phyloP scores from a whole-genome alignment of 2,888 invertebrate genomes.

The Nemapogon koenigi region DNA sequence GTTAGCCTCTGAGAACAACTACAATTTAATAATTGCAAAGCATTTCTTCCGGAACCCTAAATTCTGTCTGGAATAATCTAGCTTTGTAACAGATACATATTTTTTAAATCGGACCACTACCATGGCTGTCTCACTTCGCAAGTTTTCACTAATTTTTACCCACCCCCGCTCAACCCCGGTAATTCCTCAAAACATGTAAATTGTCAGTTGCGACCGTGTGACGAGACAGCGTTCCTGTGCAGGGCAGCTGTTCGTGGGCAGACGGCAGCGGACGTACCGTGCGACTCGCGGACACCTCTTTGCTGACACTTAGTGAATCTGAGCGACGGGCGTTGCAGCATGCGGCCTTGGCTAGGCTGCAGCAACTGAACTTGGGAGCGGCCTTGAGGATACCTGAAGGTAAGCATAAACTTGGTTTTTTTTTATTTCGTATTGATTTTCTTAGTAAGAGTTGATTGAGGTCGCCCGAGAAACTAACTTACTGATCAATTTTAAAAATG shows the following conservation, averaged over 20 bases:
- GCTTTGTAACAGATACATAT: too few relatives aligned
- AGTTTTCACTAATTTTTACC: too few relatives aligned
- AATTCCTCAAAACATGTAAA: too few relatives aligned
- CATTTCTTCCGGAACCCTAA: too few relatives aligned
- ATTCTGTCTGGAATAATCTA: too few relatives aligned
- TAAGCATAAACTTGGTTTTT: constrained; percentile 34
- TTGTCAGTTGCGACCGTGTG: background rate
- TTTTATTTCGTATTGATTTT: background rate
- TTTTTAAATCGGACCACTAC: too few relatives aligned
- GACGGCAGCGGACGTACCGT: constrained; percentile 74
- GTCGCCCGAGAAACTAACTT: too few relatives aligned
- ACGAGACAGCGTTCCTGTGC: constrained; percentile 46
- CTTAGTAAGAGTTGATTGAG: background rate
- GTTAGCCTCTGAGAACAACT: too few relatives aligned
- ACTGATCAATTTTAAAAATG: too few relatives aligned
- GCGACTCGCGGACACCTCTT: constrained; percentile 71
- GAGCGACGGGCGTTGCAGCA: constrained; percentile 83
- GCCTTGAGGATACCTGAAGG: constrained; percentile 82
- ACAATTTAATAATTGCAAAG: too few relatives aligned
- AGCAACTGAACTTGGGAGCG: constrained; percentile 85
- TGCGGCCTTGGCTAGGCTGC: constrained; percentile 85
- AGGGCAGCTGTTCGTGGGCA: constrained; percentile 84
- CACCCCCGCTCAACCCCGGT: too few relatives aligned
- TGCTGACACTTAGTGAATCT: constrained; percentile 78
- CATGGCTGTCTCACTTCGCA: too few relatives aligned